Evolutionary conservation across 2,888 invertebrate species (phyloP), one percentile per base, ranked within the genome.

Genomic region (Halocaridina rubra): DNA sequence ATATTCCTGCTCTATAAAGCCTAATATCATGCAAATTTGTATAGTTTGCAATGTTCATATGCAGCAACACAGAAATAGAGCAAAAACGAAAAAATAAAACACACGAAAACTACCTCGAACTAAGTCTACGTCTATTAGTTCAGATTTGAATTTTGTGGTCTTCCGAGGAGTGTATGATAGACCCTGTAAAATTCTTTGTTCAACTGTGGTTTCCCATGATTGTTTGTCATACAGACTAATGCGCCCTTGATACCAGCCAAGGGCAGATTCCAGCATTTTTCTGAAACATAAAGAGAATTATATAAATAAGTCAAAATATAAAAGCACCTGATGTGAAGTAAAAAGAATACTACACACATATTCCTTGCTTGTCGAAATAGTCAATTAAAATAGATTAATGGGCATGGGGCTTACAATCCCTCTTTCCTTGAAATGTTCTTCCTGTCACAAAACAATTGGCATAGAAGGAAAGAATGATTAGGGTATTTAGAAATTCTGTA

Each of bases 151-250:
- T 90, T 94, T 95, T 24, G 95, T 94, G 86, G 94, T 94, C 91
- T 95, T 95, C 91, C 95, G 94, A 61, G 95, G 94, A 81, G 95
- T 93, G 91, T 96, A 95, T 85, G 94, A 94, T 80, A 97, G 94
- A 89, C 96, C 96, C 92, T 95, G 94, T 79, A 97, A 93, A 90
- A 97, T 96, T 90, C 96, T 94, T 91, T 96, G 96, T 90, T 98
- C 98, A 89, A 98, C 95, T 90, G 96, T 97, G 89, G 96, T 96
- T 91, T 98, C 98, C 98, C 98, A 98, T 94, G 96, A 95, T 90
- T 98, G 97, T 91, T 98, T 98, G 92, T 98, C 98, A 92, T 98
- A 98, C 30, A 96, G 96, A 90, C 98, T 97, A 91, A 98, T 98
- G 93, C 97, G 96, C 91, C 96, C 96, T 91, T 97, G 97, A 92